Evolutionary conservation across 2,113 vertebrate species (phyloP).

Genomic region (Odontophorus gujanensis): DNA sequence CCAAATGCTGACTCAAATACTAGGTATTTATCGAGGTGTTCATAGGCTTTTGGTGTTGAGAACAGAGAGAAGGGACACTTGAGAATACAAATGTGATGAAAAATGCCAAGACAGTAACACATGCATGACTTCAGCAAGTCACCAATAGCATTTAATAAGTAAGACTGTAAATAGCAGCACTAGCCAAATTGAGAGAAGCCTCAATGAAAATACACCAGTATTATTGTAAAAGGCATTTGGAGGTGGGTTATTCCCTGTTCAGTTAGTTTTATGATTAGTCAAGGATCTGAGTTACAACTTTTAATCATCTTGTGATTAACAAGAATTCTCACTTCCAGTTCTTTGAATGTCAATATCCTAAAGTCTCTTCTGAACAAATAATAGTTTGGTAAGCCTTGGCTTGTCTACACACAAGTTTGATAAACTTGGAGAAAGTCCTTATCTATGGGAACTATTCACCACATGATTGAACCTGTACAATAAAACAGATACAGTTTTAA

Average conservation of each 20-base stretch:
- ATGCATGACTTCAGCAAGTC: not conserved
- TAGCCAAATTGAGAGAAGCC: not conserved
- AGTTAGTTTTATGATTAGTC: not conserved
- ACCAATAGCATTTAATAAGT: not conserved
- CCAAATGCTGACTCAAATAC: slow-evolving; percentile 19
- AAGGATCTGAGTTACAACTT: not conserved
- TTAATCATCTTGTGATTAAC: not conserved
- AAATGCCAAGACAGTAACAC: not conserved
- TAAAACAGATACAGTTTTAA: not conserved
- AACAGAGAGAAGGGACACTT: not conserved
- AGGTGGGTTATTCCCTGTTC: not conserved
- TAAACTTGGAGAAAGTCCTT: not conserved
- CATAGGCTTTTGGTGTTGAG: not conserved
- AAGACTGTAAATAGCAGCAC: not conserved
- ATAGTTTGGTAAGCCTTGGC: not conserved
- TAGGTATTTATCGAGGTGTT: slow-evolving; percentile 36
- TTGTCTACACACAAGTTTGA: not conserved
- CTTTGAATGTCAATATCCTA: not conserved
- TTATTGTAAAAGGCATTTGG: not conserved
- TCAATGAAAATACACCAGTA: not conserved
- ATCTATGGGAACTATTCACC: not conserved
- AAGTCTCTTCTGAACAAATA: not conserved
- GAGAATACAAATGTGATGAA: not conserved
- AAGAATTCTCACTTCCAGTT: not conserved
- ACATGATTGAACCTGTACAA: not conserved